Base-by-base conservation (phyloP, 2,113 vertebrate genomes). In the Engystomops pustulosus region DNA sequence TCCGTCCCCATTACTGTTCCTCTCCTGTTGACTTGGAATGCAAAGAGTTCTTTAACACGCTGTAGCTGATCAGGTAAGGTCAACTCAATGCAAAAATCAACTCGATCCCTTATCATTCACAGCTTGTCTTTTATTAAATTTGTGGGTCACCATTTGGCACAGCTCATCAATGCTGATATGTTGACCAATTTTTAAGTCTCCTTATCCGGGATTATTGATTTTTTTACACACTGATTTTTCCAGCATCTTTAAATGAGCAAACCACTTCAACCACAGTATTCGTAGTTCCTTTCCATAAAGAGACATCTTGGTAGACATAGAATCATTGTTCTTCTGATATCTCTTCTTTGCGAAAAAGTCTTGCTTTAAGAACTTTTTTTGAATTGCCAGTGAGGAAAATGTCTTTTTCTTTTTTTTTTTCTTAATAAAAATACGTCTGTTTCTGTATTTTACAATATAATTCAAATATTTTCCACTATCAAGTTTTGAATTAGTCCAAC, bases 381-480 rank as follows among this genome's bases (percentile, higher is more conserved):
- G 55, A 81, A 90, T 88, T 88, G 90, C 90, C 90, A 95, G 91
- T 89, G 90, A 94, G 92, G 92, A 92, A 93, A 89, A 92, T 85
- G 93, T 95, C 97, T 94, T 96, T 93, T 95, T 94, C 62, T 34
- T 67, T 34, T 60, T n/a, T 95, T 65, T 67, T 67, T 67, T 96
- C 93, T 84, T 98, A 96, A 98, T 98, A 99, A 99, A 99, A 99
- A 99, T 98, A 98, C 96, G 96, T 97, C 96, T 93, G 95, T 96
- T 84, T 98, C 96, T 98, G 95, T 98, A 98, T 96, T 96, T 97
- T 98, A 98, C 97, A 98, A 98, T 98, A 98, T 95, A 96, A 96
- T 98, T 97, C 96, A 95, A 94, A 96, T 94, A 95, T 97, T 95
- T 78, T 97, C 95, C 95, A 95, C 94, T 95, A 93, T 94, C 95